Evolutionary conservation across 2,797 vertebrate genomes (phyloP).

Genomic region (Coregonus suidteri): DNA sequence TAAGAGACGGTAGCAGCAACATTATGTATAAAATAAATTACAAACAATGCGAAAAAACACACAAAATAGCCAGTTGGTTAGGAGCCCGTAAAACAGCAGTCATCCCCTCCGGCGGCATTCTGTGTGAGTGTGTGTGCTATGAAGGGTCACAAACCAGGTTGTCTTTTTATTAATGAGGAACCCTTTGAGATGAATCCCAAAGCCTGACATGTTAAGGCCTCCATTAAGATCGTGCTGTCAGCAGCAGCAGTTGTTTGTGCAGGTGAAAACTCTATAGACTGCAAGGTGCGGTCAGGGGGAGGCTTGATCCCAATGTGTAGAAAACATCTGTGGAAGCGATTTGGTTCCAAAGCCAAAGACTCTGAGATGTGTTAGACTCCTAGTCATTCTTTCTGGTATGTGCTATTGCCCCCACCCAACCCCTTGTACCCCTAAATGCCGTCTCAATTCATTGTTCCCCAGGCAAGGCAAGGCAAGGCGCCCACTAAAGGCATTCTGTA

Average conservation of each 20-base stretch:
- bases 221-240: conserved; percentile 16
- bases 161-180: background rate
- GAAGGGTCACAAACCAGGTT: background rate
- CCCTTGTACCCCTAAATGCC: conserved; percentile 57
- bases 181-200: background rate
- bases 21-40: too few relatives aligned
- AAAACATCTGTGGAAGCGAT: conserved; percentile 77
- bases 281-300: background rate
- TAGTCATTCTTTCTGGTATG: conserved; percentile 83
- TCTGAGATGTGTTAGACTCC: conserved; percentile 78
- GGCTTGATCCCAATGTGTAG: conserved; percentile 68
- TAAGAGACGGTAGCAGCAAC: too few relatives aligned
- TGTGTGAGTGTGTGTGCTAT: background rate
- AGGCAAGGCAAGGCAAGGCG: too few relatives aligned
- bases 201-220: background rate
- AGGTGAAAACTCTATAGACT: conserved; percentile 65
- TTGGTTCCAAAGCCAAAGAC: conserved; percentile 73
- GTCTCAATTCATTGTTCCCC: too few relatives aligned
- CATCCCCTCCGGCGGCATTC: too few relatives aligned
- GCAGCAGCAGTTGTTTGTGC: conserved; percentile 42
- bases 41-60: too few relatives aligned
- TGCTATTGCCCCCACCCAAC: conserved; percentile 69
- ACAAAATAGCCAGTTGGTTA: too few relatives aligned
- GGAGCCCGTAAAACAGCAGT: too few relatives aligned
- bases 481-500: conserved; percentile 8